Conservation (phyloP, 2,113 vertebrate species). For the Lepus americanus region DNA sequence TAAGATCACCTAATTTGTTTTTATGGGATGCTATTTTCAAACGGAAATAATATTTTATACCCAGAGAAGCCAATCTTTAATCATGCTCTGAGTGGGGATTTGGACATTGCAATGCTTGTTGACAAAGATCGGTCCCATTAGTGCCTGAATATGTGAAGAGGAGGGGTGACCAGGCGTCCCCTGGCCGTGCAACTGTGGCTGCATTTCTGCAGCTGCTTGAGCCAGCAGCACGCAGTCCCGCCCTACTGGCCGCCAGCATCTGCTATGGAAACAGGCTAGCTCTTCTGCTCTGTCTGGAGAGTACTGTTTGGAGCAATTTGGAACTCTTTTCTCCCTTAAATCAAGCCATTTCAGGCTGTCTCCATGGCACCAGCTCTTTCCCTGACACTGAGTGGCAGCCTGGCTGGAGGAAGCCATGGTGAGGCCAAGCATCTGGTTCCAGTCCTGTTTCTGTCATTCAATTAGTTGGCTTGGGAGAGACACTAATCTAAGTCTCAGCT, state of each 20-base stretch:
- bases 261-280: background rate
- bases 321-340: conserved; percentile 24
- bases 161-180: background rate
- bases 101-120: background rate
- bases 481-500: conserved; percentile 18
- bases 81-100: background rate
- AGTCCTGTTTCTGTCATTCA: conserved; percentile 48
- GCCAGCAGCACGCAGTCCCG: background rate
- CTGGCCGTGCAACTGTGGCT: accelerated
- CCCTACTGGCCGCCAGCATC: background rate
- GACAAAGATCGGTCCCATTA: background rate
- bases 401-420: background rate
- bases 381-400: conserved; percentile 36
- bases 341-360: conserved; percentile 37
- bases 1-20: background rate
- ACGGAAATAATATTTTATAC: background rate
- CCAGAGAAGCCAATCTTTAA: background rate
- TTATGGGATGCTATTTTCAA: conserved; percentile 2
- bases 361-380: background rate
- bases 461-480: background rate
- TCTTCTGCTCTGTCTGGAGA: background rate
- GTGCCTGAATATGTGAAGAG: background rate
- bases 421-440: background rate
- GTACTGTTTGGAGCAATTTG: background rate
- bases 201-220: background rate